Base-by-base conservation (phyloP, 2,888 invertebrate species). In the Rhagonycha lutea region DNA sequence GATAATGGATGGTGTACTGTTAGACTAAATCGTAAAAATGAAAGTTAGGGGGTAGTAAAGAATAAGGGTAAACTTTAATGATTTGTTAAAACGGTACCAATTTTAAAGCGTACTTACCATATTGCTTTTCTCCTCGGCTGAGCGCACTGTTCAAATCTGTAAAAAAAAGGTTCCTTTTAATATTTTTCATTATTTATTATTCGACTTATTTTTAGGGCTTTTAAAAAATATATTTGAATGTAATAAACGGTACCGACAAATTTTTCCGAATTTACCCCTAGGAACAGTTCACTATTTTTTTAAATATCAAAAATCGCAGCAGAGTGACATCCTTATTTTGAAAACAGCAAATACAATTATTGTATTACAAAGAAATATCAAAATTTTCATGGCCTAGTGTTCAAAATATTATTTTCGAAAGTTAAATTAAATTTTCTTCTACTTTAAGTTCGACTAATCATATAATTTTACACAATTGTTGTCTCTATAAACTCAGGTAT, bases 91-190 rank as follows among this genome's bases (percentile, higher is more conserved):
- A 65, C 68, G 72, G 61, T 47, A 47, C 26, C 23, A 61, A 47
- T 62, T 68, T 63, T 60, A 69, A 69, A 69, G 47, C 12, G 14
- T 62, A 84, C 86, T 87, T 83, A 86, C 87, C 87, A 76, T 86
- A 87, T 82, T 87, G 84, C 81, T 85, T 84, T 77, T 87, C 84
- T 75, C 83, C 82, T 74, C 81, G 79, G 65, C 83, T 83, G 14
- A 86, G 85, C 14, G 86, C 85, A 70, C 85, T 83, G 28, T 84
- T 82, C 47, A 85, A 82, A 79, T 86, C 87, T 87, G 86, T 68
- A 87, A 87, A 76, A 79, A n/a, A 80, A 81, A 80, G 2, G 5
- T n/a, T 47, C n/a, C 1, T 8, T 47, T 47, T 47, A 47, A 3
- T 47, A n/a, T 47, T n/a, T 47, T 18, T 47, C n/a, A 5, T n/a